These are phyloP conservation scores for Gopherus flavomarginatus DNA, from an alignment of 2,113 vertebrate species.

Conservation along the genomic window DNA sequence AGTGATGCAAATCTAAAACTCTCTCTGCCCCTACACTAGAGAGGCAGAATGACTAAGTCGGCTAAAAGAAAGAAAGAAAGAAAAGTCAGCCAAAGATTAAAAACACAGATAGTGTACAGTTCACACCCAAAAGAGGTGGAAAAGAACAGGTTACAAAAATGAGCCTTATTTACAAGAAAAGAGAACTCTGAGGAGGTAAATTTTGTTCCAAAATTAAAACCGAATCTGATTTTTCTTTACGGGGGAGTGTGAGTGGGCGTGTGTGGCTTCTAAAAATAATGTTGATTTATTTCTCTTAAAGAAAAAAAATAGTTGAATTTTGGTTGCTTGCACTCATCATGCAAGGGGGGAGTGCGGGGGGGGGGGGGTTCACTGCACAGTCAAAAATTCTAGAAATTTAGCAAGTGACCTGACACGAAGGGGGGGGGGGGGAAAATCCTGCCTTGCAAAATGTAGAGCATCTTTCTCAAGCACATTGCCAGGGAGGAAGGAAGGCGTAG, in stretches of 20 bases:
- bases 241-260: not conserved
- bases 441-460: too few species aligned
- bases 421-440: too few species aligned
- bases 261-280: not conserved
- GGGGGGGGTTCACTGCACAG: not conserved
- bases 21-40: not conserved
- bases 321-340: not conserved
- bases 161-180: conserved; percentile 41
- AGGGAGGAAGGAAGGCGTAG: not conserved
- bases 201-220: not conserved
- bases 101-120: conserved; percentile 7
- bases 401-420: not conserved
- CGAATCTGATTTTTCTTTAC: not conserved
- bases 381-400: not conserved
- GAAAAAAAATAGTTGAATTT: not conserved
- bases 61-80: not conserved
- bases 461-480: not conserved
- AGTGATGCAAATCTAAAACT: not conserved
- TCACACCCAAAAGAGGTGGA: not conserved
- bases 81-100: conserved; percentile 12
- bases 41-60: not conserved
- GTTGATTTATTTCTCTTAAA: not conserved
- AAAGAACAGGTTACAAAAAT: conserved; percentile 48
- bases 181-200: not conserved
- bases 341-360: too few species aligned